Evolutionary conservation across 2,113 vertebrate species (phyloP), one percentile per base, ranked within the genome.

Genomic region (Sapajus apella): DNA sequence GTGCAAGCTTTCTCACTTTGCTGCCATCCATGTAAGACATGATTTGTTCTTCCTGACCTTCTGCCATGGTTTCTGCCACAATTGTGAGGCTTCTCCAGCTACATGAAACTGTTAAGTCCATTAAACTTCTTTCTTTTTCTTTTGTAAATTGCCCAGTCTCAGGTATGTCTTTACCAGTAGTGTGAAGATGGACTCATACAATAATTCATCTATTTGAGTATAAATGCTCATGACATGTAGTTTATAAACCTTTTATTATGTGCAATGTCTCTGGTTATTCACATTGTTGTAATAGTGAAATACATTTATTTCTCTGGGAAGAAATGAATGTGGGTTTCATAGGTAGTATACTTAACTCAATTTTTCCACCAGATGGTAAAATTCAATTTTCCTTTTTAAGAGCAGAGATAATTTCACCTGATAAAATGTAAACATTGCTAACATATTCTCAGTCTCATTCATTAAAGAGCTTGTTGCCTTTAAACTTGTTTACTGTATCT

Each of bases 381-480:
- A 93, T 96, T 96, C 0, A 76, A 80, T 97, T 98, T 76, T 90
- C 77, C 35, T n/a, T 90, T 96, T 96, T 93, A 93, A 96, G 86
- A 89, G 10, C 20, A 58, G 1, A 61, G 43, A 90, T 96, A 4
- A 91, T 96, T 98, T 97, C 7, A 93, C 18, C 61, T 91, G 6
- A 50, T 97, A 83, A 88, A 97, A 37, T 85, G 12, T 93, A 92
- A 89, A 81, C 75, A 70, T n/a, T 30, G 25, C 56, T 86, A 64
- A 90, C 76, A 80, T 17, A 66, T 86, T 95, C 56, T 6, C 84
- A 94, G 2, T 87, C 0, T 3, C 52, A 61, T 73, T 97, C 3
- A 87, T 94, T 97, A 91, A 86, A 79, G 43, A 85, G 12, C 13
- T n/a, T 3, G 30, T 88, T 97, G 32, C 45, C 66, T 96, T 97